Evolutionary conservation across 2,888 invertebrate species (phyloP), one percentile per base, ranked within the genome.

Genomic region (Drosophila phalerata): DNA sequence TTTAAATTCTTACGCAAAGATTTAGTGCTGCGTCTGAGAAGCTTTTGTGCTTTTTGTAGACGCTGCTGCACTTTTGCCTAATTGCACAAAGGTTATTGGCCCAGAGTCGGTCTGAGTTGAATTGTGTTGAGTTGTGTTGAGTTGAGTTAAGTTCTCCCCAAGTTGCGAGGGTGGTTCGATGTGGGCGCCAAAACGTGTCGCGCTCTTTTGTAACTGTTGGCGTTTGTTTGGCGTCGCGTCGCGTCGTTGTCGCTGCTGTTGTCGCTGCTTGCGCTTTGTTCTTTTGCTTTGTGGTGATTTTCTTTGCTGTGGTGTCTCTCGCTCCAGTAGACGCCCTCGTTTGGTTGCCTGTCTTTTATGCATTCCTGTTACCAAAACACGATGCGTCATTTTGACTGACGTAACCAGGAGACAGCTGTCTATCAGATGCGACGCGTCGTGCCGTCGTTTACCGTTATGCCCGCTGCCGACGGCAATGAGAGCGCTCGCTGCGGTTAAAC

Each of bases 321-420:
- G 81, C 72, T 84, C 81, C 85, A 84, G 85, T 56, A 28, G 55
- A 38, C 48, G 70, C 19, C 43, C 45, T 47, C 42, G 52, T 32
- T 22, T 11, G 56, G 56, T 11, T 56, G 56, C 34, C 17, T 63
- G 40, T 38, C 47, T 85, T 83, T 91, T 89, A 90, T 93, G 93
- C 78, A 91, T 88, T 85, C 92, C 92, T 93, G 92, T 88, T 92
- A 90, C 90, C 87, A 91, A 92, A 92, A 92, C 90, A 92, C 92
- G 92, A 92, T 92, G 92, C 92, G 92, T 93, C 92, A 92, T 91
- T 92, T 92, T 93, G 92, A 93, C 92, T 93, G 92, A 93, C 92
- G 92, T 92, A 92, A 91, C 85, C 89, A 85, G 90, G 77, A 88
- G 92, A 92, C 92, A 92, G 92, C 91, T 92, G 92, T 92, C 92